Base-by-base conservation (phyloP, 2,888 invertebrate genomes). In the Fissipunctia ypsillon region DNA sequence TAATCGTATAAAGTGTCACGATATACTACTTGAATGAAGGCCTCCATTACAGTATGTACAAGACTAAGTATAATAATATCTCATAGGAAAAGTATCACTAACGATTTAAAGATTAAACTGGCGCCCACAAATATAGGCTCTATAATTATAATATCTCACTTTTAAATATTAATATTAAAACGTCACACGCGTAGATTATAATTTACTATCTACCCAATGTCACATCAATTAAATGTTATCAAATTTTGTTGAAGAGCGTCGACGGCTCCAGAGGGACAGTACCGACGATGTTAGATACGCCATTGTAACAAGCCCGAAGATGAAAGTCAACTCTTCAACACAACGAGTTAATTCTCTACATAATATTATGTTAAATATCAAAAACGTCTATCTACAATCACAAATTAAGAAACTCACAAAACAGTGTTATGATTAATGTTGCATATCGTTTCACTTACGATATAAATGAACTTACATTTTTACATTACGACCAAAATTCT, bases 401-500 rank as follows among this genome's bases (percentile, higher is more conserved):
- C 89, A 90, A 90, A 91, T 84, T 78, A 88, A 88, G 86, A 88
- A 89, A 91, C 84, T 88, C 89, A 91, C 89, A 88, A 89, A 90
- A 91, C 84, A 90, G 85, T 85, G 78, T 86, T 87, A 77, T 75
- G 80, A 82, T 83, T 84, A 79, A 90, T 85, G 88, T 88, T 90
- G 90, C 88, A 92, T 89, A 92, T 90, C 85, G 89, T 90, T 90
- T 92, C 90, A 90, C 93, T 93, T 94, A 95, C 87, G 89, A 92
- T 92, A 92, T 89, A 93, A 94, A 94, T 93, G 93, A 94, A 94
- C 94, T 95, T 94, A 95, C 93, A 86, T 93, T 94, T 94, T 94
- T 95, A 95, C 94, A 95, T 93, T 95, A 95, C 89, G 95, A 94
- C 92, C 93, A 94, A 94, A 95, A 95, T 95, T 96, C 96, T 96